Evolutionary conservation across 2,888 invertebrate genomes (phyloP).

Genomic region (Lacanobia oleracea): DNA sequence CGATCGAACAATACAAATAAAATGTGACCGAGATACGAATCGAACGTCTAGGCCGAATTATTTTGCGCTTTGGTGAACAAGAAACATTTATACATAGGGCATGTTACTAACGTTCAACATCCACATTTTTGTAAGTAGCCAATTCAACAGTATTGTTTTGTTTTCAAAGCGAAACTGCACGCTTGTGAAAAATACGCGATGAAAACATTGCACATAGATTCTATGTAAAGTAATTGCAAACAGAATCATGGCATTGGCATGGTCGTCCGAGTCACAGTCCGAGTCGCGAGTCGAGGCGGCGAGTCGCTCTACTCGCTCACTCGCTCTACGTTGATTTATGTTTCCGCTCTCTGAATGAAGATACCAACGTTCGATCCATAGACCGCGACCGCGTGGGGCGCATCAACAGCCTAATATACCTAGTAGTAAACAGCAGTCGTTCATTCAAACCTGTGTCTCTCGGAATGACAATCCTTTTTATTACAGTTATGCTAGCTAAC

Average conservation of each 20-base stretch:
- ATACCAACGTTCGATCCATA: conserved; percentile 84
- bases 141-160: conserved; percentile 6
- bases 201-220: conserved; percentile 43
- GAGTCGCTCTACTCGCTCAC: conserved; percentile 66
- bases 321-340: conserved; percentile 83
- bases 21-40: not conserved
- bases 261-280: conserved; percentile 63
- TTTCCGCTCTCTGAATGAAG: conserved; percentile 87
- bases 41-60: conserved; percentile 12
- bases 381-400: conserved; percentile 70
- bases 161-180: conserved; percentile 6
- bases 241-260: conserved; percentile 66
- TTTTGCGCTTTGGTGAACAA: conserved; percentile 15
- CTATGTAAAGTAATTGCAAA: conserved; percentile 53
- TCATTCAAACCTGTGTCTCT: conserved; percentile 1
- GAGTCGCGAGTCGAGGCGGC: conserved; percentile 64
- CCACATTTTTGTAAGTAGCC: not conserved
- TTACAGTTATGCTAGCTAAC: too few species aligned
- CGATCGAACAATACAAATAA: not conserved
- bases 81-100: conserved; percentile 17
- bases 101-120: conserved; percentile 18
- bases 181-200: conserved; percentile 13
- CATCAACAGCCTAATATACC: conserved; percentile 51
- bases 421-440: conserved; percentile 23
- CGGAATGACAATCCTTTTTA: not conserved